These are phyloP conservation scores for Trissonchulus sp. DNA, from an alignment of 2,888 invertebrate genomes.

Conservation along the genomic window DNA sequence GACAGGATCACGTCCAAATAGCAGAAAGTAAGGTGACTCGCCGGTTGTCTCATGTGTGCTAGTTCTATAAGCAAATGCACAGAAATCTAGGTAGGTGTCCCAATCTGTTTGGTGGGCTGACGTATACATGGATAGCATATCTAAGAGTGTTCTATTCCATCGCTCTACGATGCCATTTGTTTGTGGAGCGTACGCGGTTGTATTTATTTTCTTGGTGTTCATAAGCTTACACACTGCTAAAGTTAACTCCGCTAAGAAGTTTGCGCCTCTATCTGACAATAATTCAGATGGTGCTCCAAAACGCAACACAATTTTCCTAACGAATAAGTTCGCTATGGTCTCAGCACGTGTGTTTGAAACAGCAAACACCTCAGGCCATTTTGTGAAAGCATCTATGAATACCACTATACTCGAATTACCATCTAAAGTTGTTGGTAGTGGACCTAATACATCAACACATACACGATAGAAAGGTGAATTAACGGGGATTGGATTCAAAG, in stretches of 20 bases:
- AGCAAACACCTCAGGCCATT: conserved; percentile 40
- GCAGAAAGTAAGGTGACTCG: background rate
- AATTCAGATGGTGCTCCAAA: conserved; percentile 36
- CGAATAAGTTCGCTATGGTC: conserved; percentile 41
- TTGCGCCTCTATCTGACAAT: conserved; percentile 37
- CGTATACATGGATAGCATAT: conserved; percentile 39
- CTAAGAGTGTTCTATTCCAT: no score
- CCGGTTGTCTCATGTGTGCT: conserved; percentile 8
- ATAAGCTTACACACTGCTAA: conserved; percentile 31
- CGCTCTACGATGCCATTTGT: no score
- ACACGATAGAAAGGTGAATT: conserved; percentile 38
- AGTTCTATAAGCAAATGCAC: no score
- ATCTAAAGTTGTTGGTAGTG: conserved; percentile 32
- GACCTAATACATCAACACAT: conserved; percentile 38
- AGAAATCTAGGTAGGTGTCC: background rate
- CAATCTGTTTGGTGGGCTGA: conserved; percentile 34
- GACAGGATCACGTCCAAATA: conserved; percentile 16
- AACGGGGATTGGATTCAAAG: conserved; percentile 26
- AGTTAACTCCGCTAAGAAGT: conserved; percentile 35
- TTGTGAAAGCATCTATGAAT: conserved; percentile 34
- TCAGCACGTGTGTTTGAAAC: conserved; percentile 43
- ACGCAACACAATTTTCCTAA: conserved; percentile 32
- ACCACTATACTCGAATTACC: conserved; percentile 39
- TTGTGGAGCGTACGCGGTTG: no score
- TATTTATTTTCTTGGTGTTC: conserved; percentile 26